Evolutionary conservation across 2,888 invertebrate genomes (phyloP), one percentile per base, ranked within the genome.

Genomic region (Neoascia interrupta): DNA sequence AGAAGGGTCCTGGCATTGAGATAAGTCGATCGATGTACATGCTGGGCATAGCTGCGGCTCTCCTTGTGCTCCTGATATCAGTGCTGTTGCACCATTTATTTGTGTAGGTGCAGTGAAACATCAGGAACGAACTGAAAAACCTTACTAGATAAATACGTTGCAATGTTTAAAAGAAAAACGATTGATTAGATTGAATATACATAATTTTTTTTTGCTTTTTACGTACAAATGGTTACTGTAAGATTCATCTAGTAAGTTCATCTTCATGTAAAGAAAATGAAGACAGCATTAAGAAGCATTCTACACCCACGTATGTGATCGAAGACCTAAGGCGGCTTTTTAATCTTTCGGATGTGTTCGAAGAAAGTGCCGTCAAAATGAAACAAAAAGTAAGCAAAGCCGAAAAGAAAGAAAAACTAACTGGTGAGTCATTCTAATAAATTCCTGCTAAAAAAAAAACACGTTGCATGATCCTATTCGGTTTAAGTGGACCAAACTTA

Each of bases 41-140:
- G 83, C 39, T 86, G 13, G 93, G 93, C 41, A 90, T 93, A 60
- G 90, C 90, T 41, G 90, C 92, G 82, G 92, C 94, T 8, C 87
- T 94, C 85, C 83, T 94, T 3, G 91, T 94, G 26, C 86, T 93
- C 0, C 81, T 93, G 16, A 85, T 92, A 28, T 93, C 94, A 18
- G 90, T 94, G 73, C 84, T 93, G 34, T 86, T 93, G 72, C 92
- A 93, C 83, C 92, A 85, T 72, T 54, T 83, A 39, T 74, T 86
- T 23, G 81, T 81, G 54, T 82, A 83, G 81, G 23, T 6, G 31
- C 1, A 61, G 23, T 13, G 13, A 26, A 10, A 2, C 41, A n/a
- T 16, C 39, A 15, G 4, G 31, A 16, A 18, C 13, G 11, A 37
- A 4, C 34, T 39, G 3, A 23, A n/a, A n/a, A n/a, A n/a, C n/a